Percentiles rank a stretch among this genome's conserved stretches.
phyloP scores from a whole-genome alignment of 2,888 invertebrate species.

The Osedax frankpressi region DNA sequence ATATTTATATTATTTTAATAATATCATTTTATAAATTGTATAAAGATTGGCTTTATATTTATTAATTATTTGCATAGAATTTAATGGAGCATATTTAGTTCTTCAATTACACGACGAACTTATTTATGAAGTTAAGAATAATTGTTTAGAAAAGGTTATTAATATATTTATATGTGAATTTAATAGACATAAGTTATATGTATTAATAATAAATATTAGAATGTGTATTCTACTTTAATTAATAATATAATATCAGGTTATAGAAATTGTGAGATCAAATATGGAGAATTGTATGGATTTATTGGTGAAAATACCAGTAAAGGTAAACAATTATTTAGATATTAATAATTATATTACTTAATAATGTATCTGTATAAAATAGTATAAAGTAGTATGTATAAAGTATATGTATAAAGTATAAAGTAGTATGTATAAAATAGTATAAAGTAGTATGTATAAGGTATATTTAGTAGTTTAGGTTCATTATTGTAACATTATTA shows the following conservation, averaged over 20 bases:
- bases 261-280: slow-evolving; percentile 55
- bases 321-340: slow-evolving; percentile 45
- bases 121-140: slow-evolving; percentile 67
- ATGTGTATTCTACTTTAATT: not conserved
- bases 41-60: too few species aligned
- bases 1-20: too few species aligned
- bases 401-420: too few species aligned
- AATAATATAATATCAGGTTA: slow-evolving; percentile 29
- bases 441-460: too few species aligned
- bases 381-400: too few species aligned
- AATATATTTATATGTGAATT: slow-evolving; percentile 20
- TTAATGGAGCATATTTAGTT: slow-evolving; percentile 54
- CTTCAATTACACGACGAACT: slow-evolving; percentile 92
- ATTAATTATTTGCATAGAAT: too few species aligned
- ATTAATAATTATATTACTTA: too few species aligned
- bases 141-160: not conserved
- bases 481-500: too few species aligned
- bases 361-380: too few species aligned
- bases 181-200: not conserved
- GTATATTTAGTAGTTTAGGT: too few species aligned
- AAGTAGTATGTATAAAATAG: too few species aligned
- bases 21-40: too few species aligned
- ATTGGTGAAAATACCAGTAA: slow-evolving; percentile 71
- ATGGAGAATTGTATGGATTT: slow-evolving; percentile 68
- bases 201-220: not conserved